These are phyloP conservation scores for Vicugna pacos DNA, from an alignment of 2,113 vertebrate species.

Conservation along the genomic window DNA sequence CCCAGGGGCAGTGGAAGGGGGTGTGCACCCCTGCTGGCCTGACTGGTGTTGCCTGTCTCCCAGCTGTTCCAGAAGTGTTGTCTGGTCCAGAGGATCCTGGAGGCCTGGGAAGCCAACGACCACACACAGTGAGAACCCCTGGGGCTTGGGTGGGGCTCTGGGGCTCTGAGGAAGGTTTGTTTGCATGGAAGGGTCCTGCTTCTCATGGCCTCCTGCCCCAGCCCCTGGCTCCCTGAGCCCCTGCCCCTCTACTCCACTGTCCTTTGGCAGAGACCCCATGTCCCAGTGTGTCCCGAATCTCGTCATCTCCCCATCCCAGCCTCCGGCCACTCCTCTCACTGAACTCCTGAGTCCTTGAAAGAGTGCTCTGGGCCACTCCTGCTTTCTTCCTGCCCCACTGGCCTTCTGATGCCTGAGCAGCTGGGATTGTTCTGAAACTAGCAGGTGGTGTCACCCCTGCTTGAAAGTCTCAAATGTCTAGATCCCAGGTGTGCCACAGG, in stretches of 20 bases:
- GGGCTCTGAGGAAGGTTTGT: not conserved
- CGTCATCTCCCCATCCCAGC: rapidly evolving
- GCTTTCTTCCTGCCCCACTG: not conserved
- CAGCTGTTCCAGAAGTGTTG: constrained; percentile 97
- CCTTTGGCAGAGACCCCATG: not conserved
- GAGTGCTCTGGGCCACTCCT: no score
- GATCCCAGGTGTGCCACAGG: not conserved
- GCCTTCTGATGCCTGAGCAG: not conserved
- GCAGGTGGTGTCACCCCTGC: not conserved
- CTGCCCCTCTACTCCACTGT: not conserved
- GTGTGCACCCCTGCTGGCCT: not conserved
- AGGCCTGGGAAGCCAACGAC: constrained; percentile 98
- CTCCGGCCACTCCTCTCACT: not conserved
- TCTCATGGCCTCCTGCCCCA: not conserved
- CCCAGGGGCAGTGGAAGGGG: not conserved
- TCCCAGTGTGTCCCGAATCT: not conserved
- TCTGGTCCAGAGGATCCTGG: constrained; percentile 95
- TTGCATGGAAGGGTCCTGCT: not conserved
- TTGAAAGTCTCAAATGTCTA: not conserved
- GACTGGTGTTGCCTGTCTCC: not conserved
- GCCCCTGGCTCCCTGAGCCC: not conserved
- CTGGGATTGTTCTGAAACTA: not conserved
- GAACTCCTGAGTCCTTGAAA: not conserved
- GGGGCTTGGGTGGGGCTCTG: not conserved
- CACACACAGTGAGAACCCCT: constrained; percentile 92